Evolutionary conservation across 1,140 invertebrate species (phyloP).

Genomic region (Caerostris darwini): DNA sequence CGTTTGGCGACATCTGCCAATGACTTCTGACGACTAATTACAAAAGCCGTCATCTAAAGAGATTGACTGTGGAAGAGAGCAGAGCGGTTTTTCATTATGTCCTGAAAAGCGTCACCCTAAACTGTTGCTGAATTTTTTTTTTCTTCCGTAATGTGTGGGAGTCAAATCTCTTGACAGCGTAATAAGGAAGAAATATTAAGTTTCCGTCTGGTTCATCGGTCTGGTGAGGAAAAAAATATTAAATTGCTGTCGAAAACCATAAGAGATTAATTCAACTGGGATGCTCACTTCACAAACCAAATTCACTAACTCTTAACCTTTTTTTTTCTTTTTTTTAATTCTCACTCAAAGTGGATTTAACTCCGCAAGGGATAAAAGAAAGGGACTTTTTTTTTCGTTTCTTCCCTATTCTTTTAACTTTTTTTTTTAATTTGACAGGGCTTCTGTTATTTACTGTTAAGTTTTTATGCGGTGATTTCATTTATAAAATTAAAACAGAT

Average conservation of each 20-base stretch:
- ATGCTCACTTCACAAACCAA: background rate
- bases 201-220: slow-evolving; percentile 37
- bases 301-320: background rate
- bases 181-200: slow-evolving; percentile 63
- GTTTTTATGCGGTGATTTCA: background rate
- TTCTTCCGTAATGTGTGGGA: slow-evolving; percentile 27
- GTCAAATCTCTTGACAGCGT: slow-evolving; percentile 57
- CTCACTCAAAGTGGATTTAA: background rate
- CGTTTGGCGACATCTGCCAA: slow-evolving; percentile 49
- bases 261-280: slow-evolving; percentile 29
- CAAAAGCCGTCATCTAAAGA: slow-evolving; percentile 56
- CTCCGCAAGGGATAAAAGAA: background rate
- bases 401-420: background rate
- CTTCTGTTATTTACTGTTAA: no score
- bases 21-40: slow-evolving; percentile 70
- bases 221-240: slow-evolving; percentile 10
- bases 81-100: slow-evolving; percentile 49
- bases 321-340: background rate
- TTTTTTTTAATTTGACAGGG: background rate
- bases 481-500: background rate
- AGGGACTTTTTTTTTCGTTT: background rate
- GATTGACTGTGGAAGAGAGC: slow-evolving; percentile 8
- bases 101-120: slow-evolving; percentile 28
- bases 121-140: slow-evolving; percentile 10
- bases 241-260: slow-evolving; percentile 29